A percentile compares a stretch with the other conserved stretches of the same genome.
These are phyloP conservation scores for Pygocentrus nattereri DNA, from an alignment of 2,797 vertebrate genomes.

Conservation along the genomic window DNA sequence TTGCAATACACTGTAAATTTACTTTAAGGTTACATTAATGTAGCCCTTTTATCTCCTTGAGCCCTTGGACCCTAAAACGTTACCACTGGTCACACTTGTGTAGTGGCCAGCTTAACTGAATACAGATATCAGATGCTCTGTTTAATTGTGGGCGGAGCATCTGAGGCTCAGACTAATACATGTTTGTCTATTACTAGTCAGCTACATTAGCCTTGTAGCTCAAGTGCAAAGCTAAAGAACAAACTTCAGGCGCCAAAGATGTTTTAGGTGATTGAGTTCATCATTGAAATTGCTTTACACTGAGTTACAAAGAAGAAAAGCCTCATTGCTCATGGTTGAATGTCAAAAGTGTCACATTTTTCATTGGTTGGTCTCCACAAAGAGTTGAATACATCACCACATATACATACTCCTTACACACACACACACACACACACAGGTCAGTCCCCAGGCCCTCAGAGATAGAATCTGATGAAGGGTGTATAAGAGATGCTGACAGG, in stretches of 20 bases:
- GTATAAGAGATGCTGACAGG: conserved; percentile 22
- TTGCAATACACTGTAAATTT: too few relatives aligned
- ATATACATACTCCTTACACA: too few relatives aligned
- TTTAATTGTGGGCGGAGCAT: too few relatives aligned
- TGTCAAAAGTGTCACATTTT: neutral
- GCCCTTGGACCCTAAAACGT: too few relatives aligned
- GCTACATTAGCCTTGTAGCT: neutral
- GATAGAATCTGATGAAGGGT: conserved; percentile 6
- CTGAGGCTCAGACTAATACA: too few relatives aligned
- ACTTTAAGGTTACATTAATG: too few relatives aligned
- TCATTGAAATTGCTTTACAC: neutral
- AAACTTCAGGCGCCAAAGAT: neutral
- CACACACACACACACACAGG: neutral
- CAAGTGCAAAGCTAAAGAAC: neutral
- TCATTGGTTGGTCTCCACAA: neutral
- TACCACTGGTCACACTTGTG: too few relatives aligned
- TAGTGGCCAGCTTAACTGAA: too few relatives aligned
- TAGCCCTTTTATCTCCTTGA: too few relatives aligned
- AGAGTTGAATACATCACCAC: neutral
- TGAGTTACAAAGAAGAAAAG: neutral
- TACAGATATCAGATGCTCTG: too few relatives aligned
- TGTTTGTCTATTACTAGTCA: neutral
- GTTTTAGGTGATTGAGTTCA: neutral
- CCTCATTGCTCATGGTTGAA: too few relatives aligned
- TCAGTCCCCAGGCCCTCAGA: neutral